Base-by-base conservation (phyloP, 2,888 invertebrate species). In the Embidobia sp. region DNA sequence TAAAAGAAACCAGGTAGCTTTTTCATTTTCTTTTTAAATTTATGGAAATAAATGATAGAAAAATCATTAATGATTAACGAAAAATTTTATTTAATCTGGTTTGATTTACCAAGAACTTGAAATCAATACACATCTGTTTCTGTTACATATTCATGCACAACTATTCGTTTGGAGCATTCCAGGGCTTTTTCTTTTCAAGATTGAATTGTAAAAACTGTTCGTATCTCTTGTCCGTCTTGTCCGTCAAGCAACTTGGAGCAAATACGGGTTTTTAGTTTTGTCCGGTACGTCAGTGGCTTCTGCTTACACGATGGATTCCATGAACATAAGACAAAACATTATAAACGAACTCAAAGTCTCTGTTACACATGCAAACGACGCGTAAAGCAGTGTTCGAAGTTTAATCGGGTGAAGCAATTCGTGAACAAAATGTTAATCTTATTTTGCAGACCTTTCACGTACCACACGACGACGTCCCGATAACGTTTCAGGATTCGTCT, bases 381-480 rank as follows among this genome's bases (percentile, higher is more conserved):
- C n/a, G n/a, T n/a, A n/a, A n/a, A n/a, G n/a, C n/a, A n/a, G n/a
- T n/a, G n/a, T n/a, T n/a, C n/a, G n/a, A n/a, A n/a, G n/a, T n/a
- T n/a, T n/a, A 40, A 26, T 26, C 48, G 44, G 27, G 3, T 5
- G 22, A 2, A 26, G 7, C 10, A 33, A 10, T 26, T 18, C 40
- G 44, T 46, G 16, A 64, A 57, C 48, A 55, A 53, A 22, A 48
- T 22, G 35, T 51, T 57, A 27, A 55, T 70, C 64, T 76, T 76
- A 76, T 76, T 76, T 76, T 76, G 59, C 76, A 76, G 76, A 76
- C 63, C 33, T 63, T 44, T 69, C 69, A 64, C 35, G 51, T 51
- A 31, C 51, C 33, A 13, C 48, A 26, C 31, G 64, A 76, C 33
- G 49, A 76, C 33, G 44, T 22, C 31, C 26, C 22, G 26, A 42